These are phyloP conservation scores for Theretra japonica DNA, from an alignment of 2,888 invertebrate genomes.

Conservation along the genomic window DNA sequence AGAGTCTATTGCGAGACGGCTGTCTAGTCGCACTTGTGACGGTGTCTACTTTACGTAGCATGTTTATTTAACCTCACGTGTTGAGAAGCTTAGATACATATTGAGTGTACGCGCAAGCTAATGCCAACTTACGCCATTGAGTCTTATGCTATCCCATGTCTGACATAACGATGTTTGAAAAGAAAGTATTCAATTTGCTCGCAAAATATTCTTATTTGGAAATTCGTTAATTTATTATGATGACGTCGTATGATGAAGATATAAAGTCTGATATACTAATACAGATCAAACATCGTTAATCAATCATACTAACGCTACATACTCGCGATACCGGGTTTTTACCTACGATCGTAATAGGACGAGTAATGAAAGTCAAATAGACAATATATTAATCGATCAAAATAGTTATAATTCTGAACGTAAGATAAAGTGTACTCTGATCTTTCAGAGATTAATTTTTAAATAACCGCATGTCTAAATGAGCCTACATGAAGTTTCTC, in stretches of 20 bases:
- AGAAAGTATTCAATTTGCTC: neutral
- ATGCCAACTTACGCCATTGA: constrained; percentile 2
- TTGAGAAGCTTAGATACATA: constrained; percentile 1
- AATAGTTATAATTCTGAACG: constrained; percentile 20
- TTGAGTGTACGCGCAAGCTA: neutral
- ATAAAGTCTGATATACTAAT: constrained; percentile 31
- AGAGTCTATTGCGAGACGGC: neutral
- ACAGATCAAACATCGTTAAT: constrained; percentile 61
- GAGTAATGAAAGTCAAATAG: constrained; percentile 47
- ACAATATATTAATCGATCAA: constrained; percentile 34
- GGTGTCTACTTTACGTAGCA: neutral
- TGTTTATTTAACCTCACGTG: constrained; percentile 1
- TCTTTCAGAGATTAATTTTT: constrained; percentile 33
- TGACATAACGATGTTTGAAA: constrained; percentile 39
- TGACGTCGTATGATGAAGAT: neutral
- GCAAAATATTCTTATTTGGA: no score
- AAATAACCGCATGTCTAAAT: constrained; percentile 67
- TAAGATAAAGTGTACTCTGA: constrained; percentile 21
- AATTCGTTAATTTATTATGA: neutral
- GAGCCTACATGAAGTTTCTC: constrained; percentile 13
- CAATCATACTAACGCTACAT: constrained; percentile 65
- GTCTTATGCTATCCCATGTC: constrained; percentile 15
- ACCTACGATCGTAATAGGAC: constrained; percentile 55
- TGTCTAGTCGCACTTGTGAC: neutral
- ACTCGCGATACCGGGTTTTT: constrained; percentile 69